Conservation (phyloP, 2,113 vertebrate species). For the Neotoma lepida region DNA sequence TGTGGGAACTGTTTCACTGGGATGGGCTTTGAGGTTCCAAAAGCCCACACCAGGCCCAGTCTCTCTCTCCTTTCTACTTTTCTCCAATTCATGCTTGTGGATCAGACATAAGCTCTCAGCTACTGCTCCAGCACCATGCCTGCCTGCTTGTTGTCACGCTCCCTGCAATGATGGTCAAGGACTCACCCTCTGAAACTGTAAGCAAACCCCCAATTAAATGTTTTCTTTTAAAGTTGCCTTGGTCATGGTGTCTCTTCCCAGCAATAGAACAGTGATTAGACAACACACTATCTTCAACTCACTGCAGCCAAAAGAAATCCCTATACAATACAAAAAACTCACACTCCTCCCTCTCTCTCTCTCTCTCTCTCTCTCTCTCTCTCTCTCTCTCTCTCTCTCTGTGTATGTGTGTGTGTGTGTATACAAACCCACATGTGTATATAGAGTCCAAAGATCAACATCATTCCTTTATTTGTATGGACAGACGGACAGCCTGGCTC, state of each 20-base stretch:
- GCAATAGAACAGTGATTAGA: background rate
- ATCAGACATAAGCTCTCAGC: background rate
- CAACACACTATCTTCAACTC: background rate
- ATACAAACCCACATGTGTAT: background rate
- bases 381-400: background rate
- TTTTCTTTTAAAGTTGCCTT: background rate
- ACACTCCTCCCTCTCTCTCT: too few relatives aligned
- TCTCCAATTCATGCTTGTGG: background rate
- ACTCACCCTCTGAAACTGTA: background rate
- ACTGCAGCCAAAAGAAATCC: slow-evolving; percentile 24
- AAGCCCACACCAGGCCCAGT: background rate
- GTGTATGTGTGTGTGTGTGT: too few relatives aligned
- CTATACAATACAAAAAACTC: background rate
- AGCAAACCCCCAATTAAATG: background rate
- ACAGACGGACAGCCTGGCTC: background rate
- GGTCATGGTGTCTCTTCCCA: background rate
- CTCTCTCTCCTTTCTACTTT: background rate
- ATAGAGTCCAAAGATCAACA: background rate
- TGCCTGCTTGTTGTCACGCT: background rate
- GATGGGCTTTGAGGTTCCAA: background rate
- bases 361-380: background rate
- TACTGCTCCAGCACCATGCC: background rate
- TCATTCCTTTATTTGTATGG: background rate
- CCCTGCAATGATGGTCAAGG: too few relatives aligned
- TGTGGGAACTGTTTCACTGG: background rate